These are phyloP conservation scores for Anolis apletophallus DNA, from an alignment of 2,797 vertebrate genomes.

Conservation along the genomic window DNA sequence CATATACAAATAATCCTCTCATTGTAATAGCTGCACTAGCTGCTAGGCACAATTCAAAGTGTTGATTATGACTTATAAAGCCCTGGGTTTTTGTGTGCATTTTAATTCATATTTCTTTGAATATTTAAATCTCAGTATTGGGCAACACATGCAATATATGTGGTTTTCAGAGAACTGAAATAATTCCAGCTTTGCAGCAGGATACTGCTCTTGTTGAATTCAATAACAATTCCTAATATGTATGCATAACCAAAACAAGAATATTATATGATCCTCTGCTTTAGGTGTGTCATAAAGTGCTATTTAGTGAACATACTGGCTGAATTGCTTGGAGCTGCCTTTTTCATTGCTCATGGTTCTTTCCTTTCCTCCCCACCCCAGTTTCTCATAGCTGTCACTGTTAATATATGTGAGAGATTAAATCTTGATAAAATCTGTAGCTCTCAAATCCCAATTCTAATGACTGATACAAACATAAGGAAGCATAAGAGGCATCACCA, in stretches of 20 bases:
- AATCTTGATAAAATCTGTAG: background rate
- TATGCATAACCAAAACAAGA: background rate
- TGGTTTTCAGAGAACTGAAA: background rate
- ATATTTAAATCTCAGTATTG: background rate
- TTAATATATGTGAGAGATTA: conserved; percentile 53
- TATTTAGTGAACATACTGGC: conserved; percentile 29
- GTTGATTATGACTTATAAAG: no score
- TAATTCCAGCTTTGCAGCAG: background rate
- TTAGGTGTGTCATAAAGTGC: conserved; percentile 14
- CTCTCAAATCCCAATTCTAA: background rate
- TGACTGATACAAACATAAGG: background rate
- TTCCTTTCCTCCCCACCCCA: background rate
- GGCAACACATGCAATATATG: background rate
- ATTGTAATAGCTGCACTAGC: no score
- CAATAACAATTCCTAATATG: background rate
- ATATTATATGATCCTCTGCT: background rate
- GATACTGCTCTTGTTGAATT: background rate
- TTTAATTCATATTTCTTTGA: no score
- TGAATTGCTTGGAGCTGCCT: accelerated
- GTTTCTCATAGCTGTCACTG: conserved; percentile 16
- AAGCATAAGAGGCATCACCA: background rate
- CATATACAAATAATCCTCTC: no score
- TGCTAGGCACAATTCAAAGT: no score
- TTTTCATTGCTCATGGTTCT: background rate
- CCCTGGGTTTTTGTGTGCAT: no score